A percentile compares a stretch with the other conserved stretches of the same genome.
Evolutionary conservation across 2,113 vertebrate species (phyloP).

Genomic region (Hiodon tergisus): DNA sequence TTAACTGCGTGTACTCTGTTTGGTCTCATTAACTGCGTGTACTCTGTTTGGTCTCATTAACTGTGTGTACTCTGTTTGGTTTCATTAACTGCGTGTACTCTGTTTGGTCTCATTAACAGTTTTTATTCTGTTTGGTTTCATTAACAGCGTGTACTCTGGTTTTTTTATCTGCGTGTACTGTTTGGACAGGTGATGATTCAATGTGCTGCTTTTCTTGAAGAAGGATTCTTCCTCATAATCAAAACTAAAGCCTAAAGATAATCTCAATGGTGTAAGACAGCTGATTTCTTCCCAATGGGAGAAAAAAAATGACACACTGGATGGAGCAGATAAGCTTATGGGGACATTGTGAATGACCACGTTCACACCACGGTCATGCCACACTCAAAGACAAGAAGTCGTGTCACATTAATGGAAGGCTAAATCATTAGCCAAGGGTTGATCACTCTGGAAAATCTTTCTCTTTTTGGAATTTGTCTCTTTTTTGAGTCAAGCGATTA

Average conservation of each 20-base stretch:
- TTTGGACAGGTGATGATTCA: background rate
- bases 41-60: too few relatives aligned
- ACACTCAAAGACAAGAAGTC: background rate
- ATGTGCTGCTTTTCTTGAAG: background rate
- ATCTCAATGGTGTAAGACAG: background rate
- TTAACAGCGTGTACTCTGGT: too few relatives aligned
- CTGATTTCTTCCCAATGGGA: background rate
- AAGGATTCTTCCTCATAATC: background rate
- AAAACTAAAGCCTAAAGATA: background rate
- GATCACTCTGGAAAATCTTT: conserved; percentile 38
- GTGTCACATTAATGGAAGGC: background rate
- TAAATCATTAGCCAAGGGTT: background rate
- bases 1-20: too few relatives aligned
- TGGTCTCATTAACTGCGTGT: too few relatives aligned
- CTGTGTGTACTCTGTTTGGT: too few relatives aligned
- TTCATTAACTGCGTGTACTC: too few relatives aligned
- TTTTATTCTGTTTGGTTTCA: too few relatives aligned
- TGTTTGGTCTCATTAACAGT: too few relatives aligned
- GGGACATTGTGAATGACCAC: background rate
- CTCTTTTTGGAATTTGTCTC: conserved; percentile 28
- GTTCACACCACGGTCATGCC: background rate
- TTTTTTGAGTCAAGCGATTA: conserved; percentile 45
- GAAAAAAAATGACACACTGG: background rate
- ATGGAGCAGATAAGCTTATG: background rate
- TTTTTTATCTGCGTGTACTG: too few relatives aligned